These are phyloP conservation scores for Fundulus diaphanus DNA, from an alignment of 2,797 vertebrate genomes.

Conservation along the genomic window DNA sequence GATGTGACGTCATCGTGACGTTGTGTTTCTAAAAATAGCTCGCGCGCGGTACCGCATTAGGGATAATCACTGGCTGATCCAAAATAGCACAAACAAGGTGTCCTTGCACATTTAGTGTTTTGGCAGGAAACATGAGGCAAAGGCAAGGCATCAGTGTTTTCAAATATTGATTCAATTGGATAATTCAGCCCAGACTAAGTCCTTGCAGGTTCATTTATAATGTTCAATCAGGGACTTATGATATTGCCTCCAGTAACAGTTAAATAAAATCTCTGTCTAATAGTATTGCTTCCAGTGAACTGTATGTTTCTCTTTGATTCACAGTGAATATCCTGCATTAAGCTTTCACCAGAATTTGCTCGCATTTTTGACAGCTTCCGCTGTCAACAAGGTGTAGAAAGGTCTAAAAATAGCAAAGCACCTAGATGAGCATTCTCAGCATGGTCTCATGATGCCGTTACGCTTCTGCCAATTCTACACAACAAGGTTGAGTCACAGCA, in stretches of 20 bases:
- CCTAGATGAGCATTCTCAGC: neutral
- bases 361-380: constrained; percentile 13
- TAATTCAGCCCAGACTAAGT: neutral
- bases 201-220: neutral
- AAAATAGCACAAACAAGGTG: neutral
- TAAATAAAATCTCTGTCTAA: neutral
- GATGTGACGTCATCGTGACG: no score
- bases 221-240: neutral
- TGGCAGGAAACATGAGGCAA: neutral
- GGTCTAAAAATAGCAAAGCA: constrained; percentile 15
- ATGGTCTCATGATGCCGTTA: constrained; percentile 13
- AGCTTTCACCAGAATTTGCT: neutral
- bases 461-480: constrained; percentile 24
- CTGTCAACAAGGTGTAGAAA: constrained; percentile 8
- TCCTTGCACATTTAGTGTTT: neutral
- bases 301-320: neutral
- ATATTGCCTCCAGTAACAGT: neutral
- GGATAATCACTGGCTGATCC: neutral
- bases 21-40: no score
- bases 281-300: neutral
- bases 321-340: neutral
- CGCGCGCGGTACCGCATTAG: no score
- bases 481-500: constrained; percentile 12
- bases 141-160: neutral
- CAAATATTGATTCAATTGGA: neutral